Conservation (phyloP, 2,888 invertebrate genomes). For the Galerucella pusilla region DNA sequence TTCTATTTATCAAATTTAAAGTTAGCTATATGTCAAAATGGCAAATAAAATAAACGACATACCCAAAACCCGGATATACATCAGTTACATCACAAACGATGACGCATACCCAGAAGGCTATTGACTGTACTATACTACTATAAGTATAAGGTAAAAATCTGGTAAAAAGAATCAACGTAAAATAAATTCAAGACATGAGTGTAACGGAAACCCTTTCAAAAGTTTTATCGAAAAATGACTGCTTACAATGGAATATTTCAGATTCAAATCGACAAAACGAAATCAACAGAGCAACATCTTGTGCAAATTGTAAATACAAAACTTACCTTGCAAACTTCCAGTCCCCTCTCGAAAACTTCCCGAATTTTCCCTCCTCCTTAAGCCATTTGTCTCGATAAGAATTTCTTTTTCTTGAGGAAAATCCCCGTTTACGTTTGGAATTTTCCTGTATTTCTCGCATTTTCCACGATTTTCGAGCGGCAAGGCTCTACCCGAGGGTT, state of each 20-base stretch:
- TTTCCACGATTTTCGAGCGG: constrained; percentile 37
- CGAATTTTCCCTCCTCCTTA: constrained; percentile 20
- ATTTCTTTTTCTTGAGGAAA: constrained; percentile 40
- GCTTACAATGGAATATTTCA: background rate
- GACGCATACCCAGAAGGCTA: too few relatives aligned
- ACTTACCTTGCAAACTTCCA: constrained; percentile 37
- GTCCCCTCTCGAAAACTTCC: constrained; percentile 36
- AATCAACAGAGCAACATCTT: background rate
- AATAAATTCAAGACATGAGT: too few relatives aligned
- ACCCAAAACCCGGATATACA: too few relatives aligned
- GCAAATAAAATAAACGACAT: too few relatives aligned
- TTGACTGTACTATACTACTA: too few relatives aligned
- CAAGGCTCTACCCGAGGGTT: constrained; percentile 22
- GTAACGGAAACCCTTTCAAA: background rate
- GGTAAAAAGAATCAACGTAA: too few relatives aligned
- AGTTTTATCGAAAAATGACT: background rate
- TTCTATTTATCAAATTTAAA: too few relatives aligned
- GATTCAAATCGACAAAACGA: background rate
- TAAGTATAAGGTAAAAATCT: too few relatives aligned
- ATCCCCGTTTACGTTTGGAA: constrained; percentile 40
- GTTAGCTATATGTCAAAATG: too few relatives aligned
- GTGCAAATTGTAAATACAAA: constrained; percentile 23
- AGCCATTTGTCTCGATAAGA: constrained; percentile 42
- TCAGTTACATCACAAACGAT: too few relatives aligned
- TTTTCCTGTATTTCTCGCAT: constrained; percentile 42